Evolutionary conservation across 1,140 invertebrate species (phyloP), one percentile per base, ranked within the genome.

Genomic region (Euwallacea similis): DNA sequence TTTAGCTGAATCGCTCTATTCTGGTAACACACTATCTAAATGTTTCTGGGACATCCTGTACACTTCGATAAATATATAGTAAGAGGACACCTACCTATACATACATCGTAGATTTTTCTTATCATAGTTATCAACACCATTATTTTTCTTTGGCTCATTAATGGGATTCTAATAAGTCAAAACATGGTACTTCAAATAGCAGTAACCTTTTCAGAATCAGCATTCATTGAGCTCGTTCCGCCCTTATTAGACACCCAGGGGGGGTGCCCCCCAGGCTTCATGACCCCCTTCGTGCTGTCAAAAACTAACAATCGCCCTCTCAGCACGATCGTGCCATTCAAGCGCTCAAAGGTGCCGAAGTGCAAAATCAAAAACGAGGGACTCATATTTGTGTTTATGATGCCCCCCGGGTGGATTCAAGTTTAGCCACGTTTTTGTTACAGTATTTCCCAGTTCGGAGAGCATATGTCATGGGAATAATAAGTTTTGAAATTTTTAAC

Each of bases 371-470:
- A 78, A 79, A 78, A 77, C 72, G 73, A 59, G 76, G 74, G 73
- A 73, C 76, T 65, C 67, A 75, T 79, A 80, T 79, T 78, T 79
- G 78, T 80, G 79, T 80, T 80, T 80, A 80, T 77, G 76, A 79
- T 78, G 78, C 77, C 73, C 74, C 79, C 79, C 70, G 73, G 63
- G 66, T 76, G 15, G 79, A 78, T 74, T 78, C 78, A 77, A 80
- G 79, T 80, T 79, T 79, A 71, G 77, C 64, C 77, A 77, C 77
- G 79, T 79, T 80, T 78, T 80, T 78, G 79, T 79, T 78, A 77
- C 79, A 73, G 76, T 79, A 74, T 78, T 79, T 77, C 72, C 71
- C 66, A 63, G 66, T 69, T 33, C 21, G 21, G 50, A 43, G 78
- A 42, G 77, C 78, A 80, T 79, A 79, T 79, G 78, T 74, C 76